These are phyloP conservation scores for Rousettus madagascariensis DNA, from an alignment of 2,797 vertebrate species.

Conservation along the genomic window DNA sequence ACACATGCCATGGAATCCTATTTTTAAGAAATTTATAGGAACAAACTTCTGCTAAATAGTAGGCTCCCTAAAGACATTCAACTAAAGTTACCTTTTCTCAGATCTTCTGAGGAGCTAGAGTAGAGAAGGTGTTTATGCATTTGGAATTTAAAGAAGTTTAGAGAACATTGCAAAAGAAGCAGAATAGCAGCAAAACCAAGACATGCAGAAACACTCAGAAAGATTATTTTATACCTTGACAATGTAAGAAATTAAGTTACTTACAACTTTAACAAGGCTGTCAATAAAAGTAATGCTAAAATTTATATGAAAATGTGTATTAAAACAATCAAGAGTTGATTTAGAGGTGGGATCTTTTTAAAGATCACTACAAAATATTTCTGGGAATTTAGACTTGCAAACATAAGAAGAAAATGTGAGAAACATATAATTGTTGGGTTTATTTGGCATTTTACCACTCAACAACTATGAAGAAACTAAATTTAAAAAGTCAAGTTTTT, in stretches of 20 bases:
- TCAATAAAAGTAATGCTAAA: neutral
- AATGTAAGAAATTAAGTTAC: neutral
- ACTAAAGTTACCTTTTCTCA: neutral
- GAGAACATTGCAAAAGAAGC: neutral
- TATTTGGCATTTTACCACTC: neutral
- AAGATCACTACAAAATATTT: slow-evolving; percentile 7
- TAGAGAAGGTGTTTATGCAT: neutral
- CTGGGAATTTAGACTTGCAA: neutral
- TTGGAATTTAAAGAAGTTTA: slow-evolving; percentile 34
- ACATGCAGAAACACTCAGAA: neutral
- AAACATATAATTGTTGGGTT: neutral
- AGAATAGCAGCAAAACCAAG: neutral
- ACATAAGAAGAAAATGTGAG: neutral
- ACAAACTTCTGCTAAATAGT: neutral
- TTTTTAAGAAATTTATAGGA: slow-evolving; percentile 6
- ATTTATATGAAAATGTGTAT: neutral
- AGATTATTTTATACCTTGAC: neutral
- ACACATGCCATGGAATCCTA: neutral
- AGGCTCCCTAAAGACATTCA: neutral
- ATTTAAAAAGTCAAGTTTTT: neutral
- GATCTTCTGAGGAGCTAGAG: neutral
- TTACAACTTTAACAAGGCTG: neutral
- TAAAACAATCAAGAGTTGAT: neutral
- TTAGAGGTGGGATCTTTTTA: neutral
- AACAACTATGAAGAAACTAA: neutral